A percentile compares a stretch with the other conserved stretches of the same genome.
phyloP scores from a whole-genome alignment of 2,797 vertebrate species.

The Melanotaenia nigrans region DNA sequence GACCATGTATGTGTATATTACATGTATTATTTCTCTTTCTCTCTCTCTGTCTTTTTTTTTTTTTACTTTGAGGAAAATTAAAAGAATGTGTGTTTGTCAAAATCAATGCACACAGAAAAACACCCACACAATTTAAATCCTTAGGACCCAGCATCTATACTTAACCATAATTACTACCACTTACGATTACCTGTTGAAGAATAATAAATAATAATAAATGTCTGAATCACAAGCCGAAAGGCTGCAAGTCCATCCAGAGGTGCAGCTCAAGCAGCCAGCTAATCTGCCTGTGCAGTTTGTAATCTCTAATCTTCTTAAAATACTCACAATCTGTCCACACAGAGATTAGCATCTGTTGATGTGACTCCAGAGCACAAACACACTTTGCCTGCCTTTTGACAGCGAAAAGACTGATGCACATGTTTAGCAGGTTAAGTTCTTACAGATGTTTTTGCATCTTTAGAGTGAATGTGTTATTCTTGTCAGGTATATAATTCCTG shows the following conservation, averaged over 20 bases:
- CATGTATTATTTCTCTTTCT: slow-evolving; percentile 8
- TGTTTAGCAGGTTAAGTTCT: slow-evolving; percentile 12
- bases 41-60: slow-evolving; percentile 12
- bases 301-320: slow-evolving; percentile 81
- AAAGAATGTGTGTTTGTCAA: slow-evolving; percentile 19
- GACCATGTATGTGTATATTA: slow-evolving; percentile 24
- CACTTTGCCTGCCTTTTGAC: slow-evolving; percentile 15
- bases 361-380: slow-evolving; percentile 31
- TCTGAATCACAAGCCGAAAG: slow-evolving; percentile 1
- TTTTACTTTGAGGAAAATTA: slow-evolving; percentile 30
- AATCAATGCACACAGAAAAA: slow-evolving; percentile 41
- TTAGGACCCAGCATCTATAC: slow-evolving; percentile 9
- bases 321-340: slow-evolving; percentile 67
- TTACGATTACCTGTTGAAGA: slow-evolving; percentile 23
- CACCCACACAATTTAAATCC: slow-evolving; percentile 16
- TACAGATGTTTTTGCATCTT: no score
- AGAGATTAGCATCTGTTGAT: slow-evolving; percentile 64
- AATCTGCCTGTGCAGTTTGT: slow-evolving; percentile 67
- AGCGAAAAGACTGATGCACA: slow-evolving; percentile 27
- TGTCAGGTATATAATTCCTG: no score
- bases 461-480: no score
- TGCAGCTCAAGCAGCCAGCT: slow-evolving; percentile 64
- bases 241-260: slow-evolving; percentile 49
- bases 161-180: slow-evolving; percentile 26
- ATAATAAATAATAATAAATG: slow-evolving; percentile 5